Evolutionary conservation across 2,888 invertebrate genomes (phyloP).

Genomic region (Pyrrhia umbra): DNA sequence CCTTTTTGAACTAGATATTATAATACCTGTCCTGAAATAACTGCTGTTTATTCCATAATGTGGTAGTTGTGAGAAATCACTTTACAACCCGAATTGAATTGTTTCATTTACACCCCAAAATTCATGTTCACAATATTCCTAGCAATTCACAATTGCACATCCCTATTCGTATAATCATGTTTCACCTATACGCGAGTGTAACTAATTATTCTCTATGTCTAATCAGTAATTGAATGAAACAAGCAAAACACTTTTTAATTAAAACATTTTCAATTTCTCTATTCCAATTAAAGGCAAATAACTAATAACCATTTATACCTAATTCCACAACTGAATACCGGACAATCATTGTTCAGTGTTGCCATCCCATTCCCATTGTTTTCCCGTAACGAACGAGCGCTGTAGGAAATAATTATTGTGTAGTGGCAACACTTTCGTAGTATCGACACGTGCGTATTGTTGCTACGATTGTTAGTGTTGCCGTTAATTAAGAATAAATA

Average conservation of each 20-base stretch:
- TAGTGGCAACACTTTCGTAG: conserved; percentile 84
- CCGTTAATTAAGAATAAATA: conserved; percentile 64
- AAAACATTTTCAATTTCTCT: conserved; percentile 21
- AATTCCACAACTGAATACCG: conserved; percentile 65
- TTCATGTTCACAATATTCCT: no score
- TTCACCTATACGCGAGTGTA: background rate
- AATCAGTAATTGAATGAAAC: background rate
- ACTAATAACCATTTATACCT: conserved; percentile 63
- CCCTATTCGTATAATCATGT: no score
- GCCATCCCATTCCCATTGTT: conserved; percentile 78
- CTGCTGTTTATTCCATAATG: no score
- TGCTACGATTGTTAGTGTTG: conserved; percentile 55
- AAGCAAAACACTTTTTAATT: background rate
- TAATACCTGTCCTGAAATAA: no score
- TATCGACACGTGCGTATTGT: conserved; percentile 77
- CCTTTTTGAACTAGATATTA: no score
- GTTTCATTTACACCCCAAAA: no score
- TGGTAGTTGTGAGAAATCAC: no score
- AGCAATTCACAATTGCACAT: no score
- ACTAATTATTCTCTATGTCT: background rate
- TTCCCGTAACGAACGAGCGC: conserved; percentile 73
- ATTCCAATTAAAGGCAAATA: conserved; percentile 45
- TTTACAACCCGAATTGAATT: no score
- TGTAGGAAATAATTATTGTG: conserved; percentile 88
- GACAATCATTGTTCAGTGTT: conserved; percentile 80